phyloP scores from a whole-genome alignment of 2,797 vertebrate species.

The Molossus molossus region DNA sequence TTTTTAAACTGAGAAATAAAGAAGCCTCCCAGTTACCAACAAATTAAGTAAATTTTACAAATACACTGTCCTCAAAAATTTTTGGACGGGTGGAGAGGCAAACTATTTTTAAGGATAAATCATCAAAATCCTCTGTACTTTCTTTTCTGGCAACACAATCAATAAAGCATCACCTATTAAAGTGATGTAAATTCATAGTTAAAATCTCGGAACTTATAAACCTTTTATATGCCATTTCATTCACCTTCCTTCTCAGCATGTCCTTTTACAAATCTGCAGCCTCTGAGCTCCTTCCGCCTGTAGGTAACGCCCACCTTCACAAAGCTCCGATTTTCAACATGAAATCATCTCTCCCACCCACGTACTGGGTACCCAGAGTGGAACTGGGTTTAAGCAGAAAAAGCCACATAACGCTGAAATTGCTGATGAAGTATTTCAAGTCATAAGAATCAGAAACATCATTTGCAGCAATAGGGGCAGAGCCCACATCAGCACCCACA shows the following conservation, averaged over 20 bases:
- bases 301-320: background rate
- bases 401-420: background rate
- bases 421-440: background rate
- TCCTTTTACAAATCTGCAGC: background rate
- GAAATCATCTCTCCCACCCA: background rate
- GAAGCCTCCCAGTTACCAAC: background rate
- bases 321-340: background rate
- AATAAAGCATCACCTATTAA: background rate
- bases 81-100: background rate
- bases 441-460: background rate
- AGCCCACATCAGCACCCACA: background rate
- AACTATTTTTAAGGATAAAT: slow-evolving; percentile 14
- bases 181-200: slow-evolving; percentile 3
- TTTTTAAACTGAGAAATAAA: background rate
- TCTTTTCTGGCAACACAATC: background rate
- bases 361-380: rapidly evolving
- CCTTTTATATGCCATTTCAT: background rate
- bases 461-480: background rate
- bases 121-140: background rate
- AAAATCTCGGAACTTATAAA: background rate
- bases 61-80: background rate
- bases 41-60: slow-evolving; percentile 57
- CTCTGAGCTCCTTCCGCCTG: background rate
- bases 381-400: background rate
- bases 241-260: background rate